These are phyloP conservation scores for Bos javanicus DNA, from an alignment of 2,113 vertebrate species.

Conservation along the genomic window DNA sequence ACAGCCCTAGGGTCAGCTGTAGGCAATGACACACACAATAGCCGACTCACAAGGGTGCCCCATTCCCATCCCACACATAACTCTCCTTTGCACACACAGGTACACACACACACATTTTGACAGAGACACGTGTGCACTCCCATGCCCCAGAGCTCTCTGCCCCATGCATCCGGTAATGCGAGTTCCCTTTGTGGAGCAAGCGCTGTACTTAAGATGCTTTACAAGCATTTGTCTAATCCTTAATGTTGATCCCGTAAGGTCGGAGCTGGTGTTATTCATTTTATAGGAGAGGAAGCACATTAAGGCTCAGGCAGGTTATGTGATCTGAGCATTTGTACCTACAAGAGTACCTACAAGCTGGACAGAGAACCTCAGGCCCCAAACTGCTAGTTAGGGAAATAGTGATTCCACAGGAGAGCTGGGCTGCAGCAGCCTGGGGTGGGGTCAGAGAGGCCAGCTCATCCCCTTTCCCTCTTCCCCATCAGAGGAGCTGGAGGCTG, in stretches of 20 bases:
- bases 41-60: constrained; percentile 65
- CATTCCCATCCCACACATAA: constrained; percentile 66
- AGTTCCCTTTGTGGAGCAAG: not conserved
- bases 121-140: not conserved
- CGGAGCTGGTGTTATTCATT: not conserved
- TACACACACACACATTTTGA: not conserved
- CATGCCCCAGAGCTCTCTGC: not conserved
- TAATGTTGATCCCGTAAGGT: not conserved
- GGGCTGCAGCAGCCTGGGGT: not conserved
- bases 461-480: not conserved
- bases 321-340: not conserved
- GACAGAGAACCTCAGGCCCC: not conserved
- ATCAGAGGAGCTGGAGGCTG: not conserved
- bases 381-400: not conserved
- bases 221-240: constrained; percentile 35
- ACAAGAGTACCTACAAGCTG: not conserved
- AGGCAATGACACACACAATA: constrained; percentile 61
- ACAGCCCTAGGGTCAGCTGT: constrained; percentile 78
- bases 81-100: constrained; percentile 11
- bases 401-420: not conserved
- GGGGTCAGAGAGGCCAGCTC: not conserved
- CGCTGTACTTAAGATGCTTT: not conserved
- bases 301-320: not conserved
- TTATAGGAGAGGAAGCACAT: constrained; percentile 8
- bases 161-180: not conserved